Evolutionary conservation across 2,888 invertebrate genomes (phyloP).

Genomic region (Lithophane socia): DNA sequence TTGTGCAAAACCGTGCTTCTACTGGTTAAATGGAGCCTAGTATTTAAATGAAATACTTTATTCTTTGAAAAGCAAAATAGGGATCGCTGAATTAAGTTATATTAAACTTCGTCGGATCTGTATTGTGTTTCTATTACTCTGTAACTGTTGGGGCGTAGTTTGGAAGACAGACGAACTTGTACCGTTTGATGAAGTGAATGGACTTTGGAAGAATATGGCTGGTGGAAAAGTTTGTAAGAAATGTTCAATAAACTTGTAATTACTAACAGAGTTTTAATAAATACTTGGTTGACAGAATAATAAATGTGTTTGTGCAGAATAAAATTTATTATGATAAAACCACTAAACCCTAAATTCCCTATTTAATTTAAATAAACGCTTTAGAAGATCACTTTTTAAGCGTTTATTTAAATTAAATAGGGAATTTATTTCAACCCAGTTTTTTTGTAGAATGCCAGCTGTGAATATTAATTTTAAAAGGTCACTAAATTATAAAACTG

Average conservation of each 20-base stretch:
- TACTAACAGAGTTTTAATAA: not conserved
- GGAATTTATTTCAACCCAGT: not conserved
- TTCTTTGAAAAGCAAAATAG: slow-evolving; percentile 26
- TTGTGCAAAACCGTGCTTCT: slow-evolving; percentile 11
- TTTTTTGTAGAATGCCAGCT: not conserved
- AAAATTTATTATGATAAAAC: too few species aligned
- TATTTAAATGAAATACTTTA: slow-evolving; percentile 25
- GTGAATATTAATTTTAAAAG: not conserved
- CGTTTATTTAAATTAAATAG: slow-evolving; percentile 6
- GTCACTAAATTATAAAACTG: slow-evolving; percentile 10
- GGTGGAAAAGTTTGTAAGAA: slow-evolving; percentile 15
- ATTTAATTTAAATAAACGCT: too few species aligned
- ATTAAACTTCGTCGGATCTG: slow-evolving; percentile 49
- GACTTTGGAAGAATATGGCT: slow-evolving; percentile 16
- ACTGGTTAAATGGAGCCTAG: slow-evolving; percentile 9
- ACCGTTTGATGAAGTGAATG: slow-evolving; percentile 40
- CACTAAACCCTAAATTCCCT: too few species aligned
- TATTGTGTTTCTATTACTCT: slow-evolving; percentile 47
- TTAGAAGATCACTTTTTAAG: not conserved
- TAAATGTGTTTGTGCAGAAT: not conserved
- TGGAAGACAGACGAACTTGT: slow-evolving; percentile 43
- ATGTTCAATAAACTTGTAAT: slow-evolving; percentile 4
- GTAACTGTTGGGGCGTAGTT: slow-evolving; percentile 47
- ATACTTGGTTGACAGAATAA: not conserved
- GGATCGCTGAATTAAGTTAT: slow-evolving; percentile 65